Base-by-base conservation (phyloP, 2,113 vertebrate species). In the Micronisus gabar region DNA sequence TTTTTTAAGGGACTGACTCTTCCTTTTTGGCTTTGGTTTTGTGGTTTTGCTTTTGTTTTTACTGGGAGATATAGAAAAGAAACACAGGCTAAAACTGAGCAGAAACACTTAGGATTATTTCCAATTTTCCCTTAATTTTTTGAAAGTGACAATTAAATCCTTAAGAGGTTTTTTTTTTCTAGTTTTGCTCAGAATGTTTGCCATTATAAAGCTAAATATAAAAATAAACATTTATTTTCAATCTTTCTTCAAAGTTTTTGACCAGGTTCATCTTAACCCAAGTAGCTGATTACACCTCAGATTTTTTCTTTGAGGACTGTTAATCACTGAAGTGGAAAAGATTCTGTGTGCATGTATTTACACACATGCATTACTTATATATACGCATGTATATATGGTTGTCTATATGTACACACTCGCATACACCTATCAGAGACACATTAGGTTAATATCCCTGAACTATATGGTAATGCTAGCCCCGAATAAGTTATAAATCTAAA, bases 301-400 rank as follows among this genome's bases (percentile, higher is more conserved):
- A 13, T 13, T 65, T 72, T 59, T 81, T 16, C 10, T 36, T 65
- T 79, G 26, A 26, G 40, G 22, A 9, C 19, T 62, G 7, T 41
- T 88, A 59, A 10, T 72, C 29, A 59, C 4, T 38, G 29, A 80
- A 75, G 7, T 38, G 34, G 26, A 85, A 88, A 93, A 68, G 14
- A 63, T 10, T 48, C 5, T 25, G 21, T 40, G 36, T 15, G 1
- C 5, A 52, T 13, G 10, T 40, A 36, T 55, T 76, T 56, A 47
- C 11, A 58, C 4, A 34, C 0, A 45, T 13, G 0, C 7, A 10
- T 66, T 59, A 53, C 18, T 75, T 11, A 14, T 19, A 32, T 13
- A 34, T 3, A 38, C 2, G 34, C 7, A 0, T 16, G 25, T 65
- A 8, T 41, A 17, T 38, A 15, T 21, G 15, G 5, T 45, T 63